phyloP scores from a whole-genome alignment of 2,797 vertebrate species.

The Cynodonichthys magdalenae region DNA sequence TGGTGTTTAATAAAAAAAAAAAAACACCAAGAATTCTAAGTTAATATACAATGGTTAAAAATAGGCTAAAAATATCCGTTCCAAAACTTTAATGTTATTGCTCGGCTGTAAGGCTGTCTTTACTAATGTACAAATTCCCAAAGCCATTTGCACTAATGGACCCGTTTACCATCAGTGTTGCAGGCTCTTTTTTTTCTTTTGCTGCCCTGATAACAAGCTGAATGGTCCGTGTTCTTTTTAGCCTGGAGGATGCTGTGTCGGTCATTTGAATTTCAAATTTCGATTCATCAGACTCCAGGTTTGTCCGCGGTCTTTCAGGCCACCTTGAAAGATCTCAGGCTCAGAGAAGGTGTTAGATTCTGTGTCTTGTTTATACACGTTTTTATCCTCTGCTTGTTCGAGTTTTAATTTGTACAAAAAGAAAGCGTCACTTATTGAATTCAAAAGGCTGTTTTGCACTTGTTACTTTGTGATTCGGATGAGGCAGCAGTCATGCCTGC shows the following conservation, averaged over 20 bases:
- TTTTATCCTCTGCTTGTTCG: background rate
- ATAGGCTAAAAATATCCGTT: background rate
- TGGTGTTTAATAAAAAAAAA: background rate
- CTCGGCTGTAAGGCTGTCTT: background rate
- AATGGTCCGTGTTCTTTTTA: constrained; percentile 1
- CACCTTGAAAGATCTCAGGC: background rate
- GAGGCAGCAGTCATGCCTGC: constrained; percentile 3
- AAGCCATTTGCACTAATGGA: background rate
- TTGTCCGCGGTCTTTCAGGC: background rate
- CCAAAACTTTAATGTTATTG: background rate
- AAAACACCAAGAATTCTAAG: too few relatives aligned
- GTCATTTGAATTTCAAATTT: constrained; percentile 18
- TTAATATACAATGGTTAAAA: background rate
- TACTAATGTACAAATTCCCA: background rate
- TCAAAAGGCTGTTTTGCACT: background rate
- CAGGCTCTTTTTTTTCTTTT: background rate
- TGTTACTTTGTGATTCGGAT: background rate
- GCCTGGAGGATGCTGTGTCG: background rate
- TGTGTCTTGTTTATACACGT: background rate
- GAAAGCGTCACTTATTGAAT: background rate
- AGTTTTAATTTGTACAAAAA: background rate
- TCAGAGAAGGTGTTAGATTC: background rate
- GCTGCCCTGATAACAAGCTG: constrained; percentile 1
- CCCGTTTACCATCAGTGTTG: background rate
- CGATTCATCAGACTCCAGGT: background rate